phyloP scores from a whole-genome alignment of 1,140 invertebrate genomes.

The Calephelis nemesis region DNA sequence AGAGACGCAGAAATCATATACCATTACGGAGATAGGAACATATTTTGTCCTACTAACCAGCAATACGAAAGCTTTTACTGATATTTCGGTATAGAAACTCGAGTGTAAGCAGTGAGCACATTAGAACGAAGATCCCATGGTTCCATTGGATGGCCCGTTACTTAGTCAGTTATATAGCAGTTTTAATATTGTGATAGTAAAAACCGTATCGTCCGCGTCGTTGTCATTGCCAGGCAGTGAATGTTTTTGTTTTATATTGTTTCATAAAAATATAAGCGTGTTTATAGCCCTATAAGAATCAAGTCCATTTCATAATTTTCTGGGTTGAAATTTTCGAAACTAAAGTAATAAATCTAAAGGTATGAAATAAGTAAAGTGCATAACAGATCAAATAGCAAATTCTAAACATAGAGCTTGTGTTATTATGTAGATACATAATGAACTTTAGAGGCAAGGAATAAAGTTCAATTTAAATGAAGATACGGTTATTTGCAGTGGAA shows the following conservation, averaged over 20 bases:
- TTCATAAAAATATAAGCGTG: background rate
- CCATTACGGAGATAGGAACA: too few relatives aligned
- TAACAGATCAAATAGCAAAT: conserved; percentile 16
- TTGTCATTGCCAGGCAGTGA: too few relatives aligned
- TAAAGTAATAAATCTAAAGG: conserved; percentile 1
- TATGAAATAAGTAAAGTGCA: conserved; percentile 13
- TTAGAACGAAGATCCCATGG: too few relatives aligned
- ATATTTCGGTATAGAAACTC: too few relatives aligned
- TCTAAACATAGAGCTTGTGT: conserved; percentile 1
- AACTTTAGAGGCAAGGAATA: background rate
- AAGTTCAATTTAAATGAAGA: background rate
- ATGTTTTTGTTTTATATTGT: background rate
- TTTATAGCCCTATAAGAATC: background rate
- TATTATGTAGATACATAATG: background rate
- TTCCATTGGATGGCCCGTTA: too few relatives aligned
- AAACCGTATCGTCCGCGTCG: too few relatives aligned
- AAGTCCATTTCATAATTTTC: background rate
- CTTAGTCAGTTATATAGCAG: too few relatives aligned
- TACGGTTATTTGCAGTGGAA: conserved; percentile 4
- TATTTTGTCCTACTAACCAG: too few relatives aligned
- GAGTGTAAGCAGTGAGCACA: too few relatives aligned
- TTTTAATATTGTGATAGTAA: too few relatives aligned
- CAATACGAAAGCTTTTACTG: too few relatives aligned
- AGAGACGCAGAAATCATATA: too few relatives aligned
- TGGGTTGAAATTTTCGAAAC: background rate